A percentile compares a stretch with the other conserved stretches of the same genome.
Conservation (phyloP, 2,888 invertebrate species). For the Eupithecia abbreviata region DNA sequence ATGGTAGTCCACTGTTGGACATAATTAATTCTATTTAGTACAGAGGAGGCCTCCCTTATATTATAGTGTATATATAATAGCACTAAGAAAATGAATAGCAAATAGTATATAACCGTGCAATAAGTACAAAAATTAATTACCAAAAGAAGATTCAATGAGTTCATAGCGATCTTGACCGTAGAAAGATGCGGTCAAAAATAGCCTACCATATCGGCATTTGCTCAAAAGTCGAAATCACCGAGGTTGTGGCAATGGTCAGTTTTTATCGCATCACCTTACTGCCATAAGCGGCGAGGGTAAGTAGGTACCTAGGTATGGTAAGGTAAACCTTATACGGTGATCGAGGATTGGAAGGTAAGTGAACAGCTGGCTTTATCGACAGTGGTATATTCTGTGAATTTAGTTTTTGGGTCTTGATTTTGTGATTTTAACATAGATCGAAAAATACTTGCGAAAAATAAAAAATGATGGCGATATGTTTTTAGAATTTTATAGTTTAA, state of each 20-base stretch:
- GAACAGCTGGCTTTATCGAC: background rate
- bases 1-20: no score
- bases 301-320: background rate
- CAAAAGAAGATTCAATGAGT: background rate
- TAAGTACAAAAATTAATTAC: background rate
- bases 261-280: conserved; percentile 69
- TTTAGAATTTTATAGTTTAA: no score
- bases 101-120: no score
- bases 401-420: background rate
- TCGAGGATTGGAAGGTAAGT: background rate
- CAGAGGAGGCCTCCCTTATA: no score
- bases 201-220: conserved; percentile 18
- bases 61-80: no score
- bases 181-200: conserved; percentile 29
- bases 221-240: conserved; percentile 63
- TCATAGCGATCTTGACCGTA: conserved; percentile 20
- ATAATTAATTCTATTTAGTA: no score
- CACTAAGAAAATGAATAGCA: no score
- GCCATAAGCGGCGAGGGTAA: conserved; percentile 70
- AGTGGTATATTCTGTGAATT: background rate
- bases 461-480: background rate
- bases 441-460: background rate
- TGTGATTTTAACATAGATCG: background rate
- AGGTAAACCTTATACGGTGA: conserved; percentile 9
- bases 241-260: conserved; percentile 66